These are phyloP conservation scores for Tenthredo livida DNA, from an alignment of 2,888 invertebrate genomes.

Conservation along the genomic window DNA sequence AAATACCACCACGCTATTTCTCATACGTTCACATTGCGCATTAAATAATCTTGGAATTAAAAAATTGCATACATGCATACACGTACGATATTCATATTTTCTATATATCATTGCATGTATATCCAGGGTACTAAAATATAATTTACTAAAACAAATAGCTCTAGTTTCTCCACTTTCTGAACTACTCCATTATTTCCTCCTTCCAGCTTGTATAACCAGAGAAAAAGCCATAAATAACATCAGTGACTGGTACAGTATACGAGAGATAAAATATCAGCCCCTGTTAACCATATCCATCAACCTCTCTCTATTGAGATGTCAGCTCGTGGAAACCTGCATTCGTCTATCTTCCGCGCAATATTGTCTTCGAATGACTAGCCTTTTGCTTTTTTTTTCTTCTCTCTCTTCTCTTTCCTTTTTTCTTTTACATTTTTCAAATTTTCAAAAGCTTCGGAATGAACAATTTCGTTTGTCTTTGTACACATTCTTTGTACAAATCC, in stretches of 20 bases:
- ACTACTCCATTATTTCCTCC: background rate
- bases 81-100: background rate
- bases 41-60: background rate
- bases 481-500: background rate
- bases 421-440: too few relatives aligned
- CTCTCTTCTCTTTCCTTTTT: too few relatives aligned
- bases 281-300: conserved; percentile 34
- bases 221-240: background rate
- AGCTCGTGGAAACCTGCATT: conserved; percentile 6
- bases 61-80: background rate
- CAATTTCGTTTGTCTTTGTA: too few relatives aligned
- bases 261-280: conserved; percentile 40
- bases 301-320: conserved; percentile 43
- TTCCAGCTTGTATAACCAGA: background rate
- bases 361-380: conserved; percentile 1
- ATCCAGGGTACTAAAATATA: background rate
- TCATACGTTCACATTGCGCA: background rate
- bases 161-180: background rate
- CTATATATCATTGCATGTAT: background rate
- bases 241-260: background rate
- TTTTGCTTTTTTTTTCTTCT: background rate
- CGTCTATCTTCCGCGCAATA: background rate
- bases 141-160: background rate
- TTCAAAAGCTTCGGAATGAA: too few relatives aligned
- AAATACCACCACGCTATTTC: background rate